Base-by-base conservation (phyloP, 2,797 vertebrate genomes). In the Morelia viridis region DNA sequence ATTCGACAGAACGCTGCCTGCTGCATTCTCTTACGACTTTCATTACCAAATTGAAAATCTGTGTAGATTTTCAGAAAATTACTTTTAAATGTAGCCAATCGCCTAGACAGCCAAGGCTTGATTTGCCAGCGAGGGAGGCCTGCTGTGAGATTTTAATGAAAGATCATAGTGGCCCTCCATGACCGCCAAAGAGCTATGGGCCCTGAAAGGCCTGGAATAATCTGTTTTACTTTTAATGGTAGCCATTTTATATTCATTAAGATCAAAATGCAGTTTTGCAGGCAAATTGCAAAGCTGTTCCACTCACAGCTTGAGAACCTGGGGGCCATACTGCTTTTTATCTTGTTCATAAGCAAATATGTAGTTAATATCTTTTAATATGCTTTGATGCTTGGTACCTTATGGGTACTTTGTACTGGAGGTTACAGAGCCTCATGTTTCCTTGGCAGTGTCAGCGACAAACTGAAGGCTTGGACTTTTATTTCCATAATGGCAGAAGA, bases 171-270 rank as follows among this genome's bases (percentile, higher is more conserved):
- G 98, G 98, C 98, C 98, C 98, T 99, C 98, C 98, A 99, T 99
- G 98, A 98, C 98, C 98, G 98, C 99, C 99, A 99, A 98, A 99
- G 98, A 99, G 98, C 98, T 97, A 97, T 98, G 97, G 97, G 97
- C 98, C 98, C 98, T 98, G 97, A 98, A 98, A 98, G 98, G 98
- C 98, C 98, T 98, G 98, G 98, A 98, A 98, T 99, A 99, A 99
- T 99, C 98, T 98, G 98, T 98, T 98, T 98, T 98, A 98, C 98
- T 99, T 99, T 98, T 99, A 99, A 99, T 99, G 98, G 98, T 98
- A 98, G 98, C 98, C 98, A 99, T 99, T 99, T 99, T 99, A 99
- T 98, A 98, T 99, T 99, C 98, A 99, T 99, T 99, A 99, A 98
- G 98, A 99, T 99, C 98, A 99, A 99, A 99, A 99, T 99, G 98